Base-by-base conservation (phyloP, 2,113 vertebrate genomes). In the Thalassoma bifasciatum region DNA sequence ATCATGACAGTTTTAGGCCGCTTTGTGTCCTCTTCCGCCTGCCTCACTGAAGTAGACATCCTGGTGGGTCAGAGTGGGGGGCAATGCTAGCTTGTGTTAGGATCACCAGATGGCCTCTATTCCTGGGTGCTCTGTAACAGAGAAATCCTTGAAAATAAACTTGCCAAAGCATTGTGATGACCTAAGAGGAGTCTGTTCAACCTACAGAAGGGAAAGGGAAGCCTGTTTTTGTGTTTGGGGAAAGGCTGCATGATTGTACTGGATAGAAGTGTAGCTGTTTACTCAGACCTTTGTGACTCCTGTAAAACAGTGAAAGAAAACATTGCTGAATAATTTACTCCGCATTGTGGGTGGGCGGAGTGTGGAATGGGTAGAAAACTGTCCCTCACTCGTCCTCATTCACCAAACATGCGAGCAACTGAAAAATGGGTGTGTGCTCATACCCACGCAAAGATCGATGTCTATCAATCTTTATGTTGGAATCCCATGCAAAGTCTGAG, bases 181-280 rank as follows among this genome's bases (percentile, higher is more conserved):
- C 76, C 77, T 51, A 52, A 63, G 65, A 84, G 71, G n/a, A n/a
- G n/a, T n/a, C n/a, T n/a, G n/a, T n/a, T n/a, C n/a, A n/a, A n/a
- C n/a, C n/a, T n/a, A n/a, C 80, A 75, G 86, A 87, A 84, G 75
- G 76, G 13, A 44, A 40, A 37, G 57, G 59, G 40, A 37, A 46
- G 61, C 38, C 58, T 24, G 65, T 79, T 72, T 68, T 30, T 30
- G 30, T 30, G 30, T 30, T 6, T 80, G 77, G 91, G 89, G 87
- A 89, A 91, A 84, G 69, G 81, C 86, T 76, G 58, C 66, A 56
- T 72, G 80, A 73, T 67, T 72, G 73, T 46, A 72, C 76, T 86
- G 75, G 47, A 56, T 66, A 86, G 78, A 85, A 79, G 59, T 59
- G 65, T 88, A 94, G 93, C 88, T 93, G 93, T 92, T 93, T 93